Base-by-base conservation (phyloP, 2,888 invertebrate species). In the Phyllotreta cruciferae region DNA sequence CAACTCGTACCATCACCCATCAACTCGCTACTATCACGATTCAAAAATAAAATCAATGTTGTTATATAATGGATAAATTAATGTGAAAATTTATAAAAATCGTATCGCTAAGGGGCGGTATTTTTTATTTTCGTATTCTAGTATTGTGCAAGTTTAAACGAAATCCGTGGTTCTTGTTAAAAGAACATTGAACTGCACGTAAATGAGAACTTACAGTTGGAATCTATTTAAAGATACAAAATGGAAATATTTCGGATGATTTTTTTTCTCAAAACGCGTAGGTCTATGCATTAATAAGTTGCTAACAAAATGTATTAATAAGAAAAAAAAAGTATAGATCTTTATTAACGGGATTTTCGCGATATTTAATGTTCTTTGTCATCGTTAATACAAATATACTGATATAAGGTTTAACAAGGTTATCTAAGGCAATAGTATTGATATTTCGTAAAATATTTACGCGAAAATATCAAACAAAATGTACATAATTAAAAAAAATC, bases 341-440 rank as follows among this genome's bases (percentile, higher is more conserved):
- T 24, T n/a, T 24, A 24, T 24, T 24, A 24, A 24, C 24, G 24
- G 24, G 24, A 4, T 24, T 24, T 24, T 24, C 24, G 24, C 24
- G 24, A 24, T 24, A 24, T 49, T 35, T 35, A 49, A 13, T 35
- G 14, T 35, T 35, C 35, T 49, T 35, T 35, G 36, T 35, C 34
- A 49, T 49, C 9, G 36, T 35, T 8, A 49, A 34, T 49, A 49
- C 7, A 35, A 49, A 35, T 47, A 14, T 35, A 49, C 49, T 49
- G 49, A 49, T 49, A 49, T n/a, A 35, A 49, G 49, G 49, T 49
- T 49, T 11, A 35, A 35, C 49, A 35, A 49, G 49, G 49, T 49
- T 49, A 49, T 49, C 49, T 35, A 10, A 35, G 36, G 10, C 4
- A 49, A 36, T 10, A 35, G 36, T 36, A 49, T 11, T 36, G 36